phyloP scores from a whole-genome alignment of 2,888 invertebrate species.

The Herminia tarsipennalis region DNA sequence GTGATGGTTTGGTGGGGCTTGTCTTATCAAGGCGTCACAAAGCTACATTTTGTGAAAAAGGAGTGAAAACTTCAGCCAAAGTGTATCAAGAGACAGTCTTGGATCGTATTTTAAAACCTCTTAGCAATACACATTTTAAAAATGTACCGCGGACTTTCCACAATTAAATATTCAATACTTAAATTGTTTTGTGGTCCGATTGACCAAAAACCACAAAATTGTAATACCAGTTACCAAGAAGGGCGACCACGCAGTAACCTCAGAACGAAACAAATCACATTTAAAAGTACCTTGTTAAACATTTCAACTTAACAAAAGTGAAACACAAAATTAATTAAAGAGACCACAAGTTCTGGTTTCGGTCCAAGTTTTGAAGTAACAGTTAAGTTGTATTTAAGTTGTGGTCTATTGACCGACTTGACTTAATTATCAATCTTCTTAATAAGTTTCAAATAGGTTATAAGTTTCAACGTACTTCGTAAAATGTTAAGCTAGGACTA shows the following conservation, averaged over 20 bases:
- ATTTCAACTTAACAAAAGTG: slow-evolving; percentile 11
- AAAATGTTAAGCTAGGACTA: no score
- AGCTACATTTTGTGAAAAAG: no score
- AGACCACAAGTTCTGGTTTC: slow-evolving; percentile 8
- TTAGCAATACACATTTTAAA: no score
- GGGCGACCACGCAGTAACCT: background rate
- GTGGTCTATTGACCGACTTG: slow-evolving; percentile 9
- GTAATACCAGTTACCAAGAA: background rate
- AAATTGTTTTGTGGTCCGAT: no score
- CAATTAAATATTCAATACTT: no score
- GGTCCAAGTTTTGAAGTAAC: slow-evolving; percentile 6
- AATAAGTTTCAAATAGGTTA: slow-evolving; percentile 6
- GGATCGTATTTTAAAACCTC: no score
- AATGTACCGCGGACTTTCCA: no score
- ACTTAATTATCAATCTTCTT: slow-evolving; percentile 21
- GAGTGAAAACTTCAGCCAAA: no score
- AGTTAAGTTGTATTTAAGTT: slow-evolving; percentile 20
- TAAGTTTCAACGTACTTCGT: background rate
- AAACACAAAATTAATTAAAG: slow-evolving; percentile 19
- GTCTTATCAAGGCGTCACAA: no score
- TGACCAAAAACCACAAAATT: no score
- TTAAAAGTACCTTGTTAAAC: slow-evolving; percentile 11
- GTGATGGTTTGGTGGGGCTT: no score
- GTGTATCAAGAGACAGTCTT: no score
- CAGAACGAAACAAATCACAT: slow-evolving; percentile 1